Percentiles rank a stretch among this genome's conserved stretches.
Conservation (phyloP, 2,113 vertebrate genomes). For the Gallinago media region DNA sequence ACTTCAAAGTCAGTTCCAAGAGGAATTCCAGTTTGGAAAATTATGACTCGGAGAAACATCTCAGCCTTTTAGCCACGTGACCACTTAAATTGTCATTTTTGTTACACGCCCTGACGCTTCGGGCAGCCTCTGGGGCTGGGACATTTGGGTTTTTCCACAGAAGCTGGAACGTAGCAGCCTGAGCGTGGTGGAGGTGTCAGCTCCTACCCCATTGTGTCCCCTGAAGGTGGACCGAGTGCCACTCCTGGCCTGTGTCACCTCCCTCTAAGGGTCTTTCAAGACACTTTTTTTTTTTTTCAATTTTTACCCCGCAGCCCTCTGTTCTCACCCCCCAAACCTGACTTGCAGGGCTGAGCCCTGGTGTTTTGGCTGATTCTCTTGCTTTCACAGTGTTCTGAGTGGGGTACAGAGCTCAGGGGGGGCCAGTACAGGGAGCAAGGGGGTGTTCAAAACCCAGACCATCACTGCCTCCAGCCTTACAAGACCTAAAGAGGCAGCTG, state of each 20-base stretch:
- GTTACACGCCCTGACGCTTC: not conserved
- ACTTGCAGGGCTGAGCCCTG: not conserved
- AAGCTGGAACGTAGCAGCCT: not conserved
- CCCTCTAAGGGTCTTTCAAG: not conserved
- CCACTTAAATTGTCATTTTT: not conserved
- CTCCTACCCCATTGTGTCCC: not conserved
- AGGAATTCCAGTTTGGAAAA: constrained; percentile 18
- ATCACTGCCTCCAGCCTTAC: accelerated
- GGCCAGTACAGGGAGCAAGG: not conserved
- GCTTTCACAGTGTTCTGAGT: not conserved
- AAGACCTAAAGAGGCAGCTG: not conserved
- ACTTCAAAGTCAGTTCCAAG: constrained; percentile 40
- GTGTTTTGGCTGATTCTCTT: not conserved
- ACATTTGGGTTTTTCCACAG: not conserved
- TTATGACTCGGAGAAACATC: not conserved
- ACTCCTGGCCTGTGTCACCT: not conserved
- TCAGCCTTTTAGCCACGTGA: not conserved
- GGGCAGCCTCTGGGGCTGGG: not conserved
- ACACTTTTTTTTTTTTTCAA: too few relatives aligned
- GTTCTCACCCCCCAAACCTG: not conserved
- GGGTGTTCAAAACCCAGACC: not conserved
- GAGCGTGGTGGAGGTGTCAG: not conserved
- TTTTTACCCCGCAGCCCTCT: not conserved
- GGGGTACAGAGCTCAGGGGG: not conserved
- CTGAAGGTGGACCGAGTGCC: not conserved